A percentile compares a stretch with the other conserved stretches of the same genome.
Conservation (phyloP, 2,113 vertebrate species). For the Myotis davidii region DNA sequence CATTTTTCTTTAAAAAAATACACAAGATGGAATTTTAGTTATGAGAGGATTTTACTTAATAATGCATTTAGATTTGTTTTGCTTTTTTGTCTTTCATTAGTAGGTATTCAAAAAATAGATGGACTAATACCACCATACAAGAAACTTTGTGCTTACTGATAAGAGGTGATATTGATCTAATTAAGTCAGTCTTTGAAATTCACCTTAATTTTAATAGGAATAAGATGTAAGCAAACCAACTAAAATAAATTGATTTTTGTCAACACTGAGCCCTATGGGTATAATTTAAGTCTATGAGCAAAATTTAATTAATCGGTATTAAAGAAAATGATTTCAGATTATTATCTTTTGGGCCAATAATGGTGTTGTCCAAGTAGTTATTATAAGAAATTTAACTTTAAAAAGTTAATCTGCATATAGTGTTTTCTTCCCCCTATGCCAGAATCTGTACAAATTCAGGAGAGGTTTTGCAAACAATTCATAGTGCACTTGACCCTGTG, state of each 20-base stretch:
- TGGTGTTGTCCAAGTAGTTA: not conserved
- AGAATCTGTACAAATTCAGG: not conserved
- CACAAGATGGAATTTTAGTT: not conserved
- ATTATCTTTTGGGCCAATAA: not conserved
- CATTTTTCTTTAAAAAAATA: not conserved
- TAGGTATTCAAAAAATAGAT: not conserved
- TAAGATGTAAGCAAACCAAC: not conserved
- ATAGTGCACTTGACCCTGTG: not conserved
- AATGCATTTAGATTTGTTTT: not conserved
- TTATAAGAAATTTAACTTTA: not conserved
- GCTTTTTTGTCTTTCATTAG: not conserved
- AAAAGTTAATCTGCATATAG: not conserved
- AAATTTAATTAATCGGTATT: not conserved
- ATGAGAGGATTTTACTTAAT: not conserved
- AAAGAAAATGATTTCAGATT: not conserved
- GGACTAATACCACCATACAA: not conserved
- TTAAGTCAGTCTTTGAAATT: not conserved
- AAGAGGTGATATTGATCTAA: not conserved
- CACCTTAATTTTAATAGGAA: not conserved
- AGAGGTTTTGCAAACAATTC: not conserved
- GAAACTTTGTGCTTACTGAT: not conserved
- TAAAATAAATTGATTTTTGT: not conserved
- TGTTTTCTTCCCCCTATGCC: not conserved
- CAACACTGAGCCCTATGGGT: not conserved
- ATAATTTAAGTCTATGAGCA: not conserved